Conservation (phyloP, 1,140 invertebrate species). For the Sesamia nonagrioides region DNA sequence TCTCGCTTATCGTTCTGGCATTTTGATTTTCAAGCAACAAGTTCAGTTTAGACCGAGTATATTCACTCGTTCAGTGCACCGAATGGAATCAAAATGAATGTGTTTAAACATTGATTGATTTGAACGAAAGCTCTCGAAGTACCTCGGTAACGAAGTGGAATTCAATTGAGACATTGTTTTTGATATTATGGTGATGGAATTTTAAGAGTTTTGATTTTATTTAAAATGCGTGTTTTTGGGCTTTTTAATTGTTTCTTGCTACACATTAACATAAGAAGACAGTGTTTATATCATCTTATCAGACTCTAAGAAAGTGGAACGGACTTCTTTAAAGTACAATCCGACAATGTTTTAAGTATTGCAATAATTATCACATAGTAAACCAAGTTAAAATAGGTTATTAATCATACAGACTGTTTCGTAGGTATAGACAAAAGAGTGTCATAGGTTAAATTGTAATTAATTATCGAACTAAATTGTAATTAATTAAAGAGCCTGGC, state of each 20-base stretch:
- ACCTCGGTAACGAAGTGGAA: not conserved
- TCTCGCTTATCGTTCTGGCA: not conserved
- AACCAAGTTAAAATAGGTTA: no score
- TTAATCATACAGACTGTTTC: no score
- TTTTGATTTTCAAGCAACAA: conserved; percentile 6
- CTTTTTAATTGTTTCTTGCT: not conserved
- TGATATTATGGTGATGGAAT: not conserved
- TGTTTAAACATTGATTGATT: conserved; percentile 5
- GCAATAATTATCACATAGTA: no score
- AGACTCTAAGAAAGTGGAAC: no score
- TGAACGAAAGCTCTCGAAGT: not conserved
- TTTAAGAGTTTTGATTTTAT: not conserved
- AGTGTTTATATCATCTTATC: no score
- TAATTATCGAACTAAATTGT: no score
- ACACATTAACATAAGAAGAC: no score
- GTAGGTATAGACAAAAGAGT: no score
- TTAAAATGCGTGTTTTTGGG: not conserved
- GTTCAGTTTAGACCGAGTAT: not conserved
- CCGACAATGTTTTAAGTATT: no score
- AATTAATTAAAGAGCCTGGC: no score
- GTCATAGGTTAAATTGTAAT: no score
- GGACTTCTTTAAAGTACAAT: no score
- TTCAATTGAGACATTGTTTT: not conserved
- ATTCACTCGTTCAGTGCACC: not conserved
- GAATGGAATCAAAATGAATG: not conserved